Evolutionary conservation across 2,888 invertebrate species (phyloP).

Genomic region (Epinotia bilunana): DNA sequence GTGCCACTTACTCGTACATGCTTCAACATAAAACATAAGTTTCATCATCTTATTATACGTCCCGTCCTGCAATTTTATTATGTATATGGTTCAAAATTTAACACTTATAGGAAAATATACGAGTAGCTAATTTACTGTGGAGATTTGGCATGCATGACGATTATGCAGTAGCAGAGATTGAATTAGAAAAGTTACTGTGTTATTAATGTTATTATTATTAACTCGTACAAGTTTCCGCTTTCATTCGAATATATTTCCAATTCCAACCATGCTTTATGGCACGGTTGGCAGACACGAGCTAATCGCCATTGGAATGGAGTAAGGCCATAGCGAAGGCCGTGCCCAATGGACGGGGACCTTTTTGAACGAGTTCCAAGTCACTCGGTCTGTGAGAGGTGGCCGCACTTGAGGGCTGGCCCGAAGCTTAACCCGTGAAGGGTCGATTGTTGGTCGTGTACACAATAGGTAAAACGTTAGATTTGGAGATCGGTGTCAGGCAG

Average conservation of each 20-base stretch:
- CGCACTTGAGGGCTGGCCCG: slow-evolving; percentile 32
- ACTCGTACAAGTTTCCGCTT: neutral
- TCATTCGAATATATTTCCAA: neutral
- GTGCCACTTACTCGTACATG: slow-evolving; percentile 27
- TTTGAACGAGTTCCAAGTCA: slow-evolving; percentile 59
- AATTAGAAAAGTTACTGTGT: neutral
- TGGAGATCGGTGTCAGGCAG: neutral
- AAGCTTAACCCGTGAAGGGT: slow-evolving; percentile 21
- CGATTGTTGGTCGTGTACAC: slow-evolving; percentile 22
- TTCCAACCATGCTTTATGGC: neutral
- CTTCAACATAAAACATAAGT: neutral
- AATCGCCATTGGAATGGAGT: slow-evolving; percentile 32
- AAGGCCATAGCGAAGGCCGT: slow-evolving; percentile 42
- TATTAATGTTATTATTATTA: too few species aligned
- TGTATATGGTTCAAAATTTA: too few species aligned
- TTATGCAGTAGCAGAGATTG: neutral
- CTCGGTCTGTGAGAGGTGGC: slow-evolving; percentile 44
- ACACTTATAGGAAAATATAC: neutral
- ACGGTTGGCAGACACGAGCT: slow-evolving; percentile 28
- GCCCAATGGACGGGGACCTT: slow-evolving; percentile 49
- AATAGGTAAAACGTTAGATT: slow-evolving; percentile 8
- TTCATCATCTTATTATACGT: neutral
- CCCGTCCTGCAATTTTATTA: neutral
- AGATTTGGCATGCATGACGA: neutral
- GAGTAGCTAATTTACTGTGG: neutral